Base-by-base conservation (phyloP, 2,888 invertebrate genomes). In the Pollenia labialis region DNA sequence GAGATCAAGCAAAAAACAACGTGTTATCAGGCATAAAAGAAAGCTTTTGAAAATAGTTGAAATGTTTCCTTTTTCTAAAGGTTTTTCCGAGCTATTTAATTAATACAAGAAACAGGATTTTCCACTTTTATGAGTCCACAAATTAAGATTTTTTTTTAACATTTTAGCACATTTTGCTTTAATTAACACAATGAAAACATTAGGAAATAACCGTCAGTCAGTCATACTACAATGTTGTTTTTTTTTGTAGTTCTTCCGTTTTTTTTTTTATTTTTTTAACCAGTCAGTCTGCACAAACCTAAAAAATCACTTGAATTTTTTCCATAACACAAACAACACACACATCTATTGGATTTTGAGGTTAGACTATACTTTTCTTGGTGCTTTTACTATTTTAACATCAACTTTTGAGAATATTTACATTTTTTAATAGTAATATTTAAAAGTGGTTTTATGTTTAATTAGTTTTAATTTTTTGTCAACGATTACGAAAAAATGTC, bases 321-420 rank as follows among this genome's bases (percentile, higher is more conserved):
- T 87, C 87, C 84, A 81, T 81, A 86, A 86, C 71, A 85, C 60
- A 80, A 71, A 77, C 76, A 81, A 76, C 76, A 77, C 68, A 81
- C 80, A 84, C 72, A 69, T 62, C 9, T 44, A 77, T 60, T 16
- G 23, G 16, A 72, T 84, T 87, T 87, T 87, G 87, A 87, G 87
- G 87, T 87, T 87, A 87, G 83, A 56, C 87, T 74, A 74, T 44
- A 68, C 54, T 64, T 69, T 66, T 48, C 11, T 68, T 66, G 18
- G 18, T 62, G 68, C 40, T 69, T 68, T 54, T 60, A 32, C 14
- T 16, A 44, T 68, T n/a, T 32, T 14, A 56, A 68, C 18, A 68
- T 54, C 10, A 23, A 48, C 16, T 64, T 66, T 56, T 40, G n/a
- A 18, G 14, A 10, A 71, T 14, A 18, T 50, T 72, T 81, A n/a